Evolutionary conservation across 53 echinoderm and acorn worm genomes (phyloP), one percentile per base, ranked within the genome.

Genomic region (Antedon mediterranea): DNA sequence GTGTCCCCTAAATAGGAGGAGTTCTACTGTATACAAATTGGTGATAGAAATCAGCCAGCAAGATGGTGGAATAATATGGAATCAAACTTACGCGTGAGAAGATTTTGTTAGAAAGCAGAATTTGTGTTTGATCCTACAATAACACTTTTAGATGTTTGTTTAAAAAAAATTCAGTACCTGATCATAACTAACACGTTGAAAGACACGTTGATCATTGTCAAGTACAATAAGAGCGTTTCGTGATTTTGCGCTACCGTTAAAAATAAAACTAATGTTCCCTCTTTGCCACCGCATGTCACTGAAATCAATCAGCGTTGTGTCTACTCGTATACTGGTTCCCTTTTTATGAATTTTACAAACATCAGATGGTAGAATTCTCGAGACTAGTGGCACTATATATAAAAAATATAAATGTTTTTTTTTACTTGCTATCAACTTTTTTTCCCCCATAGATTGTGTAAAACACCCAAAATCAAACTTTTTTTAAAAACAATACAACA

Each of bases 291-390:
- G 84, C 88, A 98, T 86, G 43, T 98, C 91, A 9, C 80, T 90
- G 79, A 98, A 98, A 43, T 98, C 98, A 0, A 98, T 82, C 0
- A 92, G 81, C 0, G 92, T 98, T 0, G 92, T 89, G 79, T 98
- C 92, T 34, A 93, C 81, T 7, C 92, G 86, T 43, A 98, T 83
- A 29, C 86, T 78, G 28, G 89, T 88, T 15, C 92, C 92, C 34
- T 88, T 88, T 85, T 98, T 98, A 78, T 88, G 86, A 31, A 98
- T 91, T 7, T 88, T 82, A 30, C 98, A 98, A 26, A 89, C 84
- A 79, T 98, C 92, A 2, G 98, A 98, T 20, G 98, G 92, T 26
- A 92, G 81, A 73, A 97, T 87, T 74, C 92, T 43, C 13, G 97
- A 97, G 2, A 92, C 84, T 14, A 95, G 73, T 33, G 95, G 95